phyloP scores from a whole-genome alignment of 2,797 vertebrate genomes.

The Chaunax sp. region DNA sequence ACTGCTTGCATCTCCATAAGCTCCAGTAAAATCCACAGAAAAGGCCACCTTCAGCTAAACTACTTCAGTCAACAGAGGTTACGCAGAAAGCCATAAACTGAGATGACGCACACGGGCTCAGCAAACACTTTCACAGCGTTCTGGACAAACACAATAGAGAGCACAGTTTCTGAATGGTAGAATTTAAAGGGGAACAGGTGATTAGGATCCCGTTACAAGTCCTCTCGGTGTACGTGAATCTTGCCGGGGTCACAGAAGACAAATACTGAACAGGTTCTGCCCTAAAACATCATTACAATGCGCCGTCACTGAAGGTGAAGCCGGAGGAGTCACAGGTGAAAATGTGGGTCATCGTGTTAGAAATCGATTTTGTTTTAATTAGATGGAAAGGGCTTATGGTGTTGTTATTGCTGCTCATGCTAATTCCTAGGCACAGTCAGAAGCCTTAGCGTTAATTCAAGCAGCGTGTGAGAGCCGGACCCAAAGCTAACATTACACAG shows the following conservation, averaged over 20 bases:
- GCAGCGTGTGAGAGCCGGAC: constrained; percentile 50
- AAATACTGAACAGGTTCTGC: constrained; percentile 8
- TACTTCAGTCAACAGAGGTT: constrained; percentile 16
- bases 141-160: background rate
- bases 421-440: constrained; percentile 51
- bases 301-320: constrained; percentile 7
- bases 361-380: constrained; percentile 59
- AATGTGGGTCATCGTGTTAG: constrained; percentile 33
- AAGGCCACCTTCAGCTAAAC: constrained; percentile 32
- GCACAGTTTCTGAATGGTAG: constrained; percentile 7
- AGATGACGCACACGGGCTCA: constrained; percentile 8
- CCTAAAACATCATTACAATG: constrained; percentile 13
- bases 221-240: constrained; percentile 10
- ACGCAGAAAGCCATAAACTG: constrained; percentile 10
- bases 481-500: constrained; percentile 67
- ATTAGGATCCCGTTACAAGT: constrained; percentile 50
- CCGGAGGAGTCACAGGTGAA: constrained; percentile 39
- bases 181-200: constrained; percentile 16
- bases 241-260: constrained; percentile 23
- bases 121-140: background rate
- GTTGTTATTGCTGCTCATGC: constrained; percentile 55
- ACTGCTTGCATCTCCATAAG: constrained; percentile 12
- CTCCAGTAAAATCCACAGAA: constrained; percentile 17
- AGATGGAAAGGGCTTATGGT: constrained; percentile 35
- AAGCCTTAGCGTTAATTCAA: constrained; percentile 52